phyloP scores from a whole-genome alignment of 2,797 vertebrate genomes.

The Acanthurus lineatus region DNA sequence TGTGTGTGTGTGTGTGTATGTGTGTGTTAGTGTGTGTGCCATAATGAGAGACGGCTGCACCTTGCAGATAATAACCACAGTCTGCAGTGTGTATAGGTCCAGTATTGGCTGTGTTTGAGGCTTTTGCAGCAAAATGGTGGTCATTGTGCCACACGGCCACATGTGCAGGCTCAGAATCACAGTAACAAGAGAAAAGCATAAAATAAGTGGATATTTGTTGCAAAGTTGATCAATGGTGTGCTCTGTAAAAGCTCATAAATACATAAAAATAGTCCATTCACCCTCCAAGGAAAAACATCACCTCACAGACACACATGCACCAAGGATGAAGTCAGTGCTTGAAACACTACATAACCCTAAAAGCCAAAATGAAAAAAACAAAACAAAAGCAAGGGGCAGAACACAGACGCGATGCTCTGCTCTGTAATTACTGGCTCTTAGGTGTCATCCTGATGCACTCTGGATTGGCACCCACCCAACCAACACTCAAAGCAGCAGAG shows the following conservation, averaged over 20 bases:
- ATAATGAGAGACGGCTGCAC: slow-evolving; percentile 56
- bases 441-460: slow-evolving; percentile 66
- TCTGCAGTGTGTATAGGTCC: slow-evolving; percentile 31
- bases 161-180: slow-evolving; percentile 31
- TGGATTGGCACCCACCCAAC: slow-evolving; percentile 57
- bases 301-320: slow-evolving; percentile 11
- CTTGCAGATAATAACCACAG: slow-evolving; percentile 70
- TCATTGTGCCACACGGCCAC: slow-evolving; percentile 43
- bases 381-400: slow-evolving; percentile 56
- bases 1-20: neutral
- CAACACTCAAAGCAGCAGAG: slow-evolving; percentile 45
- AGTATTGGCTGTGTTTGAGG: slow-evolving; percentile 53
- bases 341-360: slow-evolving; percentile 49
- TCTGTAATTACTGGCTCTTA: slow-evolving; percentile 80
- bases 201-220: slow-evolving; percentile 24
- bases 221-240: slow-evolving; percentile 16
- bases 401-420: slow-evolving; percentile 53
- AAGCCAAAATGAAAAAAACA: slow-evolving; percentile 29
- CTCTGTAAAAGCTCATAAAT: slow-evolving; percentile 7
- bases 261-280: slow-evolving; percentile 9
- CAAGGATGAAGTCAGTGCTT: slow-evolving; percentile 58
- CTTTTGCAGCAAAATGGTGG: slow-evolving; percentile 51
- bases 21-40: slow-evolving; percentile 10
- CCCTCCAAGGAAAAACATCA: slow-evolving; percentile 20
- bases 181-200: slow-evolving; percentile 15